Evolutionary conservation across 1,140 invertebrate genomes (phyloP), one percentile per base, ranked within the genome.

Genomic region (Drosophila nannoptera): DNA sequence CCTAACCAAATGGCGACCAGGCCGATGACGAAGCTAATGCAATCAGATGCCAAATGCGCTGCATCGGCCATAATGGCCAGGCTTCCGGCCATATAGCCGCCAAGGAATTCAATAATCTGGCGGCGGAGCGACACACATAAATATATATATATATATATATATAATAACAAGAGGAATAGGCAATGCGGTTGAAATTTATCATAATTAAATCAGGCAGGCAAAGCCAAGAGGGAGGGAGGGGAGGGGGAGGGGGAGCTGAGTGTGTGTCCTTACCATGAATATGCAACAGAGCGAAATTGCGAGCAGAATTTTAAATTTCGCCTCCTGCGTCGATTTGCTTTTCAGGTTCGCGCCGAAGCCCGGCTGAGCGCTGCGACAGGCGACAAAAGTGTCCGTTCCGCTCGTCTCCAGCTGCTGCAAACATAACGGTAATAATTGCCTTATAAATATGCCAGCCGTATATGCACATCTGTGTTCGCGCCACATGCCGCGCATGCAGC

Each of bases 21-120:
- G 36, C 94, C 95, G 50, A 96, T 93, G 43, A 95, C 91, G 90
- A 96, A 96, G 67, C 95, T 95, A 63, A 94, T 93, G 77, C 96
- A 94, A 91, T 97, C 96, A 69, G 94, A 94, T 64, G 96, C 90
- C 87, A 97, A 92, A 91, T 97, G 95, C 33, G 95, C 95, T 31
- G 95, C 95, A 90, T 97, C 95, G 16, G 94, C 93, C 92, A 96
- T 94, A 73, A 96, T 93, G 7, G 96, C 95, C 61, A 96, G 90
- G 90, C 95, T 96, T 80, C 94, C 93, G 12, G 95, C 94, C 33
- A 96, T 87, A 87, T 94, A 93, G 2, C 95, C 95, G 69, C 95
- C 95, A 45, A 94, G 90, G 72, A 94, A 89, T 91, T 94, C 93
- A 73, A 92, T 92, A 72, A 93, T 89, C 93, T 94, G 77, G 60